A percentile compares a stretch with the other conserved stretches of the same genome.
Conservation (phyloP, 2,797 vertebrate genomes). For the Hafferia zeledoni region DNA sequence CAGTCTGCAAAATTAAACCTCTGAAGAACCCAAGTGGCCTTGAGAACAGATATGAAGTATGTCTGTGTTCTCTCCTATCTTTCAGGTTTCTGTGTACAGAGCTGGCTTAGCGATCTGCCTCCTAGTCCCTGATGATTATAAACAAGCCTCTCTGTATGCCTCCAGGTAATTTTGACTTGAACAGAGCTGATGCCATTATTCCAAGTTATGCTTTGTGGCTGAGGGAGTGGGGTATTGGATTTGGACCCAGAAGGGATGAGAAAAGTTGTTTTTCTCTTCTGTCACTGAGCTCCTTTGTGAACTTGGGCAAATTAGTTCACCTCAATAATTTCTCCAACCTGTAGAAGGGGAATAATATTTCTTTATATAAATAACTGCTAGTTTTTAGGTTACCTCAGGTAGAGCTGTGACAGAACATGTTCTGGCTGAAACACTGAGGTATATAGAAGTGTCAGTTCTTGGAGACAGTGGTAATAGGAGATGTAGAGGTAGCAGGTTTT, state of each 20-base stretch:
- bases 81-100: neutral
- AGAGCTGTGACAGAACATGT: neutral
- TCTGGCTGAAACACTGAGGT: neutral
- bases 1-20: constrained; percentile 27
- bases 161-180: neutral
- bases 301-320: neutral
- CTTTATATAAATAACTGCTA: neutral
- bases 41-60: neutral
- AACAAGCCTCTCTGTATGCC: constrained; percentile 15
- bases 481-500: neutral
- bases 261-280: neutral
- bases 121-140: neutral
- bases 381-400: neutral
- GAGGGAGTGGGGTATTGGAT: neutral
- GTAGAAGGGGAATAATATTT: neutral
- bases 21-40: neutral
- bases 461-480: neutral
- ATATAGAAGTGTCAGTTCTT: neutral
- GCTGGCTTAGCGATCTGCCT: neutral
- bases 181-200: neutral
- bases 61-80: neutral
- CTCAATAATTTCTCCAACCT: neutral
- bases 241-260: neutral
- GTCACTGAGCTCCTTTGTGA: neutral
- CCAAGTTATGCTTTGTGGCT: neutral